Conservation (phyloP, 2,888 invertebrate species). For the Noctua janthina region DNA sequence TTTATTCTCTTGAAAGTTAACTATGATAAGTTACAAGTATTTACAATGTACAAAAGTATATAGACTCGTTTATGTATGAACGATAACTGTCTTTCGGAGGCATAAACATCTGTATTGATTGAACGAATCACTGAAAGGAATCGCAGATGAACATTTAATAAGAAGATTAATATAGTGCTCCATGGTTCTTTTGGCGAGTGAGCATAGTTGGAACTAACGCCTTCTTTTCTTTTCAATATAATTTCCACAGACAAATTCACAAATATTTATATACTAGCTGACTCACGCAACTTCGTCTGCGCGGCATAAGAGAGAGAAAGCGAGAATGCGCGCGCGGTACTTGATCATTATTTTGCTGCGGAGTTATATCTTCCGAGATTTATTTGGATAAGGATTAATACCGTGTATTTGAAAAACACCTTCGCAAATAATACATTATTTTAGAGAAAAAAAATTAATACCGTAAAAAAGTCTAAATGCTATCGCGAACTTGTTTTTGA, state of each 20-base stretch:
- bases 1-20: slow-evolving; percentile 52
- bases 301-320: no score
- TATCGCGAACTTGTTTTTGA: no score
- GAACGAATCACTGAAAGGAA: slow-evolving; percentile 5
- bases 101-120: slow-evolving; percentile 5
- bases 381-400: no score
- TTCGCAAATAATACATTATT: no score
- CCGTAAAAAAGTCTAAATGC: no score
- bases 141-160: slow-evolving; percentile 9
- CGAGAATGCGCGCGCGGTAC: no score
- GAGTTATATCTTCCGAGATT: no score
- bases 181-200: neutral
- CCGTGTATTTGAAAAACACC: no score
- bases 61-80: slow-evolving; percentile 11
- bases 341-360: no score
- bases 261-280: no score
- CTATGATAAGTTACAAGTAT: slow-evolving; percentile 57
- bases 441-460: no score
- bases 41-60: slow-evolving; percentile 59
- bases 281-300: no score
- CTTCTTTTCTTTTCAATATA: neutral
- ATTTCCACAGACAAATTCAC: neutral
- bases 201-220: neutral
- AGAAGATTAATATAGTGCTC: neutral
- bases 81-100: slow-evolving; percentile 33